Conservation (phyloP, 2,113 vertebrate genomes). For the Ellobius talpinus region DNA sequence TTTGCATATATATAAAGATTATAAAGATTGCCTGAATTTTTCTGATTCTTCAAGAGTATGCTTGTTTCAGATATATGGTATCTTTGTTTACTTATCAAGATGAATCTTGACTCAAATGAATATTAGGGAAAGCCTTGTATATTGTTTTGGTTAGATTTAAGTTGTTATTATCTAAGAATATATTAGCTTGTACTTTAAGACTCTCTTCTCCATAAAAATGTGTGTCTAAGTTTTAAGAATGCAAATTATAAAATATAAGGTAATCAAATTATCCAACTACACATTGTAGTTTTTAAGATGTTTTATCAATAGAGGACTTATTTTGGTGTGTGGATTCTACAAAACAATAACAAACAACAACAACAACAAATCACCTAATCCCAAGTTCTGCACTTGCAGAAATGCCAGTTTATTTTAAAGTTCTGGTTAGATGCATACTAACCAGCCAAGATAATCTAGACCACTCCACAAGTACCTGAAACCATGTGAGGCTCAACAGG, state of each 20-base stretch:
- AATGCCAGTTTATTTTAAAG: conserved; percentile 32
- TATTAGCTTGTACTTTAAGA: not conserved
- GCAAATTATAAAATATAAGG: not conserved
- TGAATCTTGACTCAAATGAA: not conserved
- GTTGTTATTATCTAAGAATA: conserved; percentile 8
- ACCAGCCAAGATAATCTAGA: not conserved
- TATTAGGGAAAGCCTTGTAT: not conserved
- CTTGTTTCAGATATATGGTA: not conserved
- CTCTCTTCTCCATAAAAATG: not conserved
- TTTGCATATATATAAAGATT: no score
- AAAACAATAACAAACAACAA: not conserved
- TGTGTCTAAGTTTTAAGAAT: not conserved
- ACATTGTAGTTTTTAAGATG: not conserved
- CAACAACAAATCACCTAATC: not conserved
- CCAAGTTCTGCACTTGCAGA: not conserved
- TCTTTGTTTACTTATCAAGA: conserved; percentile 3
- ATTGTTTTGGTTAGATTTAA: conserved; percentile 21
- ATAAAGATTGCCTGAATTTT: conserved; percentile 33
- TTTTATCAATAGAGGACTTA: not conserved
- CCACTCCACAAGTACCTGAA: not conserved
- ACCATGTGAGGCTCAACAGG: not conserved
- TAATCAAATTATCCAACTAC: not conserved
- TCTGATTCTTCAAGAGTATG: not conserved
- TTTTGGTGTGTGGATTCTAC: not conserved
- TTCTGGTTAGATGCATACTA: not conserved